phyloP scores from a whole-genome alignment of 2,797 vertebrate genomes.

The Sciaenops ocellatus region DNA sequence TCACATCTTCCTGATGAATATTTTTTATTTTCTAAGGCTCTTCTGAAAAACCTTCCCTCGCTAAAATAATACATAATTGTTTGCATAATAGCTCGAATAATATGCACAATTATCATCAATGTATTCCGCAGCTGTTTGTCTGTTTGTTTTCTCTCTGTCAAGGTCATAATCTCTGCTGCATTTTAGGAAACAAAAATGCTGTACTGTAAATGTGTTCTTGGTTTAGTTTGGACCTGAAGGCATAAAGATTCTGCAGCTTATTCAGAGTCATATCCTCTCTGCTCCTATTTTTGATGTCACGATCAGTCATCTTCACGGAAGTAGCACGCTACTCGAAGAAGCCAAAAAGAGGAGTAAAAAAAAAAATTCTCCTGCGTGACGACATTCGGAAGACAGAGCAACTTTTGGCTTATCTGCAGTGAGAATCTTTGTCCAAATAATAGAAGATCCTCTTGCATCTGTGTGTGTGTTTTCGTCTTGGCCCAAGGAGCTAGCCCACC shows the following conservation, averaged over 20 bases:
- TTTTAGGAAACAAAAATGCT: constrained; percentile 21
- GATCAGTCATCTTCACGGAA: constrained; percentile 60
- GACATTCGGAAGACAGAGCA: constrained; percentile 48
- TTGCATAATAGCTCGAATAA: constrained; percentile 56
- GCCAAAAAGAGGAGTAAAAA: constrained; percentile 52
- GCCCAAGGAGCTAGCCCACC: constrained; percentile 64
- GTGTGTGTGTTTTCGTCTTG: constrained; percentile 41
- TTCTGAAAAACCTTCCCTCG: constrained; percentile 21
- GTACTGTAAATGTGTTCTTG: constrained; percentile 13
- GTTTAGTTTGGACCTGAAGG: constrained; percentile 60
- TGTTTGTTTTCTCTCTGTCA: constrained; percentile 3
- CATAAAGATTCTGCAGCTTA: constrained; percentile 32
- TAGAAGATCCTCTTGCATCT: constrained; percentile 39
- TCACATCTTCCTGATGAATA: constrained; percentile 14
- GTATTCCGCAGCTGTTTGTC: constrained; percentile 52
- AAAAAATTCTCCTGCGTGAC: constrained; percentile 20
- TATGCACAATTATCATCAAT: constrained; percentile 61
- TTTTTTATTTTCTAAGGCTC: constrained; percentile 25
- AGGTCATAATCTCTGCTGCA: constrained; percentile 44
- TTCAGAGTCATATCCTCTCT: constrained; percentile 30
- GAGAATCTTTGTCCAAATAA: constrained; percentile 60
- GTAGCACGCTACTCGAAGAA: constrained; percentile 23
- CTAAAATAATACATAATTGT: constrained; percentile 35
- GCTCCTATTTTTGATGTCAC: constrained; percentile 62
- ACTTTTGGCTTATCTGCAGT: constrained; percentile 56